These are phyloP conservation scores for Camponotus pennsylvanicus DNA, from an alignment of 1,140 invertebrate genomes.

Conservation along the genomic window DNA sequence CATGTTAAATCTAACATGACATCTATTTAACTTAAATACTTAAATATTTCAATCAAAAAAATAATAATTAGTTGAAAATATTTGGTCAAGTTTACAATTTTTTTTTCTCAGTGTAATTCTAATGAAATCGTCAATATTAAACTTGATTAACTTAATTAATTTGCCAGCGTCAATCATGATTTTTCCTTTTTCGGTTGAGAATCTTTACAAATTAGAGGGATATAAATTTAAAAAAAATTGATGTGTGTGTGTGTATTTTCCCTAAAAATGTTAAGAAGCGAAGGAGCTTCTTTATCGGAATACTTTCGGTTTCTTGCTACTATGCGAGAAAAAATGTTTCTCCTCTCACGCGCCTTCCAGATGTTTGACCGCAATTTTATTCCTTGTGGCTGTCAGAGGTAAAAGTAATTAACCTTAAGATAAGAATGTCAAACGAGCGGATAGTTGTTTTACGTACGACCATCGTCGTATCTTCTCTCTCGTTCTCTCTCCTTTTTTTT, in stretches of 20 bases:
- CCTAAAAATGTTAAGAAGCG: conserved; percentile 3
- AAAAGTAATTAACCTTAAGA: conserved; percentile 76
- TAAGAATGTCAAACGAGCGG: conserved; percentile 70
- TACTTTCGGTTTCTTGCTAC: conserved; percentile 40
- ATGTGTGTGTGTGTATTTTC: too few relatives aligned
- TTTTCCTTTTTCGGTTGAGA: background rate
- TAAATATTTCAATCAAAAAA: too few relatives aligned
- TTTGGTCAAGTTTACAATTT: too few relatives aligned
- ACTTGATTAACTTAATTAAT: conserved; percentile 8
- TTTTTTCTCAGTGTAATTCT: background rate
- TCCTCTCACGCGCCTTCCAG: conserved; percentile 43
- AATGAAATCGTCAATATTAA: conserved; percentile 11
- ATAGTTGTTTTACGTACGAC: background rate
- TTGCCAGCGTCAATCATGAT: conserved; percentile 6
- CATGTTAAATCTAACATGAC: too few relatives aligned
- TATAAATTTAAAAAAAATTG: background rate
- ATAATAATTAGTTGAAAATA: too few relatives aligned
- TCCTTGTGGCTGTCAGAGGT: conserved; percentile 52
- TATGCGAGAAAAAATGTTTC: conserved; percentile 58
- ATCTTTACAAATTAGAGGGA: background rate
- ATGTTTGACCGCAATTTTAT: conserved; percentile 60
- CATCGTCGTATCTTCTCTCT: background rate
- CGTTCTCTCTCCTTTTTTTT: background rate
- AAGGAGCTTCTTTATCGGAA: conserved; percentile 1
- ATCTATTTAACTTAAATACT: too few relatives aligned